phyloP scores from a whole-genome alignment of 2,797 vertebrate genomes.

The Ateles fusciceps region DNA sequence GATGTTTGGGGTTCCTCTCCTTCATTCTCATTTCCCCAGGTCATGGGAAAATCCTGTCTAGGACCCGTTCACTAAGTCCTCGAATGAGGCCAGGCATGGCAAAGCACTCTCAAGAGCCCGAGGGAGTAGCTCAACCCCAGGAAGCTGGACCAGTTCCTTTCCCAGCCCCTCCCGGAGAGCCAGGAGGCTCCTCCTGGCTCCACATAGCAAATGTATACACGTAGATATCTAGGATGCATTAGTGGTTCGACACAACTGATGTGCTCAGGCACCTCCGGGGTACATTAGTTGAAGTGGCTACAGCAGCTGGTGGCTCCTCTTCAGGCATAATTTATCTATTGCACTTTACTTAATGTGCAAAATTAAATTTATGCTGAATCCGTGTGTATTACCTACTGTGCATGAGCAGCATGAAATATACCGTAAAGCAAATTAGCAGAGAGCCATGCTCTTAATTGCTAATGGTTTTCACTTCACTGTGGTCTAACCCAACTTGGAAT shows the following conservation, averaged over 20 bases:
- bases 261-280: slow-evolving; percentile 71
- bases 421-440: slow-evolving; percentile 71
- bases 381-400: slow-evolving; percentile 75
- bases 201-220: slow-evolving; percentile 37
- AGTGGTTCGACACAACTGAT: slow-evolving; percentile 68
- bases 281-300: slow-evolving; percentile 78
- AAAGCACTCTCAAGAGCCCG: not conserved
- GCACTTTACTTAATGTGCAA: slow-evolving; percentile 81
- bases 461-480: slow-evolving; percentile 75
- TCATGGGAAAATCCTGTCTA: slow-evolving; percentile 62
- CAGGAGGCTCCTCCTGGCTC: slow-evolving; percentile 19
- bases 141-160: slow-evolving; percentile 37
- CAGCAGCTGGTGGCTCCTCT: slow-evolving; percentile 77
- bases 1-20: not conserved
- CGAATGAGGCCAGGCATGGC: not conserved
- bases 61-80: slow-evolving; percentile 21
- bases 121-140: slow-evolving; percentile 2
- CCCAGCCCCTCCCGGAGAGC: not conserved
- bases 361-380: slow-evolving; percentile 81
- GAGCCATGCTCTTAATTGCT: slow-evolving; percentile 72
- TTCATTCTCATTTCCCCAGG: slow-evolving; percentile 3
- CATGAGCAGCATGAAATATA: slow-evolving; percentile 71
- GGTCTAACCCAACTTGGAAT: slow-evolving; percentile 60
- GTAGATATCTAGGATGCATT: slow-evolving; percentile 69
- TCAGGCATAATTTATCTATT: slow-evolving; percentile 80